Evolutionary conservation across 1,140 invertebrate species (phyloP).

Genomic region (Sycobia sp.): DNA sequence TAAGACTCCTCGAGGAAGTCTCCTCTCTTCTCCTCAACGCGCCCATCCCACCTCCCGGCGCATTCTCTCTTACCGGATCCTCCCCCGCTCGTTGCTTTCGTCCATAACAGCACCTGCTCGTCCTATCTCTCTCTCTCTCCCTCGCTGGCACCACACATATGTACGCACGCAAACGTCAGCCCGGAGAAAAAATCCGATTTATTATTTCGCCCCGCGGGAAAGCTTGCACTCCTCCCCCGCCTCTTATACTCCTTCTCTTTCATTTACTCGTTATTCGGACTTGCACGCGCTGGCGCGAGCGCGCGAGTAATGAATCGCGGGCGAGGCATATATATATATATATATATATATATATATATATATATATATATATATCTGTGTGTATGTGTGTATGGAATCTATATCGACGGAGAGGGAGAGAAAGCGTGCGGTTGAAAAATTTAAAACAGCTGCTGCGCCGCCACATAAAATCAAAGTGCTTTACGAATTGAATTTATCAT

Average conservation of each 20-base stretch:
- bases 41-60: too few species aligned
- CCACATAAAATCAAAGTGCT: slow-evolving; percentile 24
- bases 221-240: background rate
- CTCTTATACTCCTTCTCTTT: too few species aligned
- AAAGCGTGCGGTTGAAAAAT: too few species aligned
- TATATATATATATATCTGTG: too few species aligned
- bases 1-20: slow-evolving; percentile 29
- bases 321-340: too few species aligned
- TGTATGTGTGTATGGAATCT: too few species aligned
- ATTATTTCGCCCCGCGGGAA: slow-evolving; percentile 27
- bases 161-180: slow-evolving; percentile 1
- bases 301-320: slow-evolving; percentile 18
- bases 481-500: slow-evolving; percentile 30
- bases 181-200: slow-evolving; percentile 24
- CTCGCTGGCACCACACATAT: too few species aligned
- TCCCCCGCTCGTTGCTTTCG: background rate
- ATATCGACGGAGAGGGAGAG: too few species aligned
- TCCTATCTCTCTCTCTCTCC: too few species aligned
- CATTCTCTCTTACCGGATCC: background rate
- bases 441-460: slow-evolving; percentile 30
- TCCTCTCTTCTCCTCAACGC: too few species aligned
- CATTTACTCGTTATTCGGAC: slow-evolving; percentile 20
- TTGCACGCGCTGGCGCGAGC: too few species aligned
- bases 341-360: too few species aligned
- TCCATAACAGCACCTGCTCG: slow-evolving; percentile 19